Percentiles rank a stretch among this genome's conserved stretches.
Evolutionary conservation across 2,888 invertebrate species (phyloP).

Genomic region (Eupithecia insigniata): DNA sequence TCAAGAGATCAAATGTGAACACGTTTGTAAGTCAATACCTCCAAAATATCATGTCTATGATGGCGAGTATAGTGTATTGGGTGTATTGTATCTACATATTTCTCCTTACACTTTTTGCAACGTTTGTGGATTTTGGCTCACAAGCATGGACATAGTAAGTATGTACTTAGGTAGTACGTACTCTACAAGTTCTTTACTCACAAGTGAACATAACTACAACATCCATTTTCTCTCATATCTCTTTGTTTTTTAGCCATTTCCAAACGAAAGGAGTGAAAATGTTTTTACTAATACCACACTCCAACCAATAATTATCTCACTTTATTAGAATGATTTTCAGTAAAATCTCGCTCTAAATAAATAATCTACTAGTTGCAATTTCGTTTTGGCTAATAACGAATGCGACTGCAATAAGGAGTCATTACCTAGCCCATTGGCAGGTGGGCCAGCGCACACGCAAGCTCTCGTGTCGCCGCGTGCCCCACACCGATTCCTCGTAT

Average conservation of each 20-base stretch:
- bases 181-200: too few species aligned
- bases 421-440: constrained; percentile 67
- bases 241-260: neutral
- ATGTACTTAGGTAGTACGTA: too few species aligned
- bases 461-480: constrained; percentile 62
- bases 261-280: neutral
- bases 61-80: too few species aligned
- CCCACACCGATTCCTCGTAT: constrained; percentile 49
- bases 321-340: neutral
- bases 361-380: constrained; percentile 54
- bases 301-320: neutral
- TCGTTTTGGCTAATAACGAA: constrained; percentile 62
- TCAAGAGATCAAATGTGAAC: too few species aligned
- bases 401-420: constrained; percentile 59
- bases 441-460: constrained; percentile 70
- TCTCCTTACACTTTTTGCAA: neutral
- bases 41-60: too few species aligned
- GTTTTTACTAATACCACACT: neutral
- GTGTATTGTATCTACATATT: too few species aligned
- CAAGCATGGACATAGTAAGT: too few species aligned
- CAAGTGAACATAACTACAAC: neutral
- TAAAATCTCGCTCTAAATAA: neutral
- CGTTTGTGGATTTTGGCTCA: neutral
- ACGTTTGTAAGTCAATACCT: too few species aligned
- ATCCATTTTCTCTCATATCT: neutral